Conservation (phyloP, 2,888 invertebrate species). For the Hyposoter didymator region DNA sequence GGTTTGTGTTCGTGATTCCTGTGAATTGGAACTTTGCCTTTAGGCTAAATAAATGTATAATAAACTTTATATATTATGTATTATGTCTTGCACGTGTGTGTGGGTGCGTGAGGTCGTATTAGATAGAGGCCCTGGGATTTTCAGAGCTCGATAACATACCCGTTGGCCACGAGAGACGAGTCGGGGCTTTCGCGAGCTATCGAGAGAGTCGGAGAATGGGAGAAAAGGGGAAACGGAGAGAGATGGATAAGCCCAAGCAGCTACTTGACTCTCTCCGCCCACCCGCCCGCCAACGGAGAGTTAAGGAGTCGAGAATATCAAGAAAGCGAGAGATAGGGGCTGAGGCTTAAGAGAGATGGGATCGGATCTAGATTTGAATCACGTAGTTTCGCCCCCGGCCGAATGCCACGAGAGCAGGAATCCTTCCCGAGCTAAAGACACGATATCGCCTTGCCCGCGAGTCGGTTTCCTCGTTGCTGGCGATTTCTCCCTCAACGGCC, state of each 20-base stretch:
- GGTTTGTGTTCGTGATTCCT: not conserved
- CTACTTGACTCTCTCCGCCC: conserved; percentile 1
- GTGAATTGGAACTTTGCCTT: not conserved
- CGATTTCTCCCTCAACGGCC: conserved; percentile 39
- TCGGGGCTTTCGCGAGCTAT: not conserved
- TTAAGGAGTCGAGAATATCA: conserved; percentile 15
- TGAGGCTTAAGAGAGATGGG: conserved; percentile 70
- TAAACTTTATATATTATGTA: not conserved
- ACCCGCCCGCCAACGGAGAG: not conserved
- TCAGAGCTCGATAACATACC: conserved; percentile 75
- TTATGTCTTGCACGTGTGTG: not conserved
- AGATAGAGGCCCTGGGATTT: conserved; percentile 74
- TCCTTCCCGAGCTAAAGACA: conserved; percentile 42
- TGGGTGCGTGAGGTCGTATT: not conserved
- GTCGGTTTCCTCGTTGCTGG: conserved; percentile 18
- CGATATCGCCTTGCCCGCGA: conserved; percentile 40
- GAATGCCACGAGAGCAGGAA: conserved; percentile 44
- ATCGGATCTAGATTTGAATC: conserved; percentile 83
- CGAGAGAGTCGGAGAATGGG: not conserved
- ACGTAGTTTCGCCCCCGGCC: conserved; percentile 75
- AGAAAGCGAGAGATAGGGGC: conserved; percentile 45
- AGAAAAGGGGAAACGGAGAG: not conserved
- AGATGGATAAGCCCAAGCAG: conserved; percentile 1
- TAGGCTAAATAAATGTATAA: not conserved
- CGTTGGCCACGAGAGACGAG: conserved; percentile 44